Evolutionary conservation across 2,797 vertebrate genomes (phyloP).

Genomic region (Spinus olivaceus): DNA sequence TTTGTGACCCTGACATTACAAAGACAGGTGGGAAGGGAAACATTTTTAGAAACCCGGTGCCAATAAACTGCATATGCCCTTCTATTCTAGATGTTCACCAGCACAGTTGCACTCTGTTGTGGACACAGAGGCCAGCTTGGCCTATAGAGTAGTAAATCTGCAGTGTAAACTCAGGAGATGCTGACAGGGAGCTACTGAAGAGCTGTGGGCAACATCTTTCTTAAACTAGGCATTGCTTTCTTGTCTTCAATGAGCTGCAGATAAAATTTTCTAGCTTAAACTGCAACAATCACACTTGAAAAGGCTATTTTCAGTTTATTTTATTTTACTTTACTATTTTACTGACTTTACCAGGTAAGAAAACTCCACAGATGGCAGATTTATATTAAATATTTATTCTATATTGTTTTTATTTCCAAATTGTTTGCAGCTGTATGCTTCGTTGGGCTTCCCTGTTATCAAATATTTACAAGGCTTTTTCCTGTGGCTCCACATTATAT

Average conservation of each 20-base stretch:
- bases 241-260: background rate
- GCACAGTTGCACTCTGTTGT: background rate
- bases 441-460: conserved; percentile 3
- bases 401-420: background rate
- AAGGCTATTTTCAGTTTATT: background rate
- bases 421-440: background rate
- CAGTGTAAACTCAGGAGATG: background rate
- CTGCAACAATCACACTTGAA: background rate
- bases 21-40: background rate
- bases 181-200: background rate
- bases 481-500: background rate
- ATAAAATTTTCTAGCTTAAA: background rate
- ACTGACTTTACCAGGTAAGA: background rate
- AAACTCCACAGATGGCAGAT: background rate
- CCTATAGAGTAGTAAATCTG: background rate
- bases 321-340: background rate
- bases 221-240: background rate
- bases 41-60: background rate
- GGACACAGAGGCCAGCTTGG: background rate
- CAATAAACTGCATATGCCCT: fast-evolving
- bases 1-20: background rate
- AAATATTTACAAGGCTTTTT: conserved; percentile 59
- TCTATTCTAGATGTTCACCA: background rate
- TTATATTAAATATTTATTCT: background rate
- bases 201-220: background rate